These are phyloP conservation scores for Larimichthys crocea DNA, from an alignment of 2,113 vertebrate species.

Conservation along the genomic window DNA sequence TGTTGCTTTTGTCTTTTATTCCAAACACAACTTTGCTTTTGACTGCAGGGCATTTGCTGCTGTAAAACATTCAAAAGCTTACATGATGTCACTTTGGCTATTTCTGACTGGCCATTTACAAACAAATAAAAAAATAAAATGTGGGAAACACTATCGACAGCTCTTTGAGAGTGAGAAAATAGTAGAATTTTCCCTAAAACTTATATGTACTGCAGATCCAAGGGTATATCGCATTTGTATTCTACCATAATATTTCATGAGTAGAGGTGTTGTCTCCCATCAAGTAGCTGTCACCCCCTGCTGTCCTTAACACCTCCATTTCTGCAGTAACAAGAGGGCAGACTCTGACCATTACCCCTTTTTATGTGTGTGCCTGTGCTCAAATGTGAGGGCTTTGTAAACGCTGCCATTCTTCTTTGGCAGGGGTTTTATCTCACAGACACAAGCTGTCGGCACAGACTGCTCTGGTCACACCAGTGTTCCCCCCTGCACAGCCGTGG, in stretches of 20 bases:
- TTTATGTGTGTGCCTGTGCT: constrained; percentile 48
- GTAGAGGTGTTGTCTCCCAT: constrained; percentile 38
- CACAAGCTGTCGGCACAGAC: constrained; percentile 52
- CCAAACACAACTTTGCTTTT: background rate
- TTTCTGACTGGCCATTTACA: background rate
- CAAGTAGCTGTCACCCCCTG: constrained; percentile 38
- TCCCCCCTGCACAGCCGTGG: constrained; percentile 7
- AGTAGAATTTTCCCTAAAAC: background rate
- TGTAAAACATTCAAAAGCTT: background rate
- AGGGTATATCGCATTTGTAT: constrained; percentile 35
- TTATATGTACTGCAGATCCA: background rate
- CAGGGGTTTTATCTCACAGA: constrained; percentile 64
- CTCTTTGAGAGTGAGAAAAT: background rate
- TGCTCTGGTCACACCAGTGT: constrained; percentile 33
- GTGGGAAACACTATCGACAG: background rate
- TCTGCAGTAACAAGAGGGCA: constrained; percentile 61
- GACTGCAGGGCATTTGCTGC: background rate
- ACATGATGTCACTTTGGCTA: background rate
- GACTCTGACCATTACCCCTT: constrained; percentile 53
- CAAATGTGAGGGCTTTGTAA: constrained; percentile 58
- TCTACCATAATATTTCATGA: constrained; percentile 36
- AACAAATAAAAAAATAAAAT: background rate
- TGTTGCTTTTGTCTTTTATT: background rate
- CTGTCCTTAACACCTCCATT: constrained; percentile 51
- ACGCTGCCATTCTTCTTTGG: constrained; percentile 60